These are phyloP conservation scores for Pseudomyrmex cubaensis DNA, from an alignment of 1,140 invertebrate genomes.

Conservation along the genomic window DNA sequence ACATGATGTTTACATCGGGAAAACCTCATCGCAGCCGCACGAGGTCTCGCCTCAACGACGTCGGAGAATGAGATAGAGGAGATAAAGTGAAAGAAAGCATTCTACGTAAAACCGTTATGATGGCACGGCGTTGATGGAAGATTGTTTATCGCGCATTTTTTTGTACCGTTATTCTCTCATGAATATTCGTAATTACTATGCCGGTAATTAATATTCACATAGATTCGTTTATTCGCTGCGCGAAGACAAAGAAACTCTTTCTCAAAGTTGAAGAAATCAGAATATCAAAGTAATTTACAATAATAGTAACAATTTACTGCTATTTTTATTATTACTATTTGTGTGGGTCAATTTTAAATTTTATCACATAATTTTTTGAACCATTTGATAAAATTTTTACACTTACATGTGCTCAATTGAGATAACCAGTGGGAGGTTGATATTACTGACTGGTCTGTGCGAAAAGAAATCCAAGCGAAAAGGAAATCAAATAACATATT, in stretches of 20 bases:
- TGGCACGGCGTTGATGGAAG: constrained; percentile 26
- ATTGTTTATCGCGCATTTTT: constrained; percentile 34
- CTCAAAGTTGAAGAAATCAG: constrained; percentile 1
- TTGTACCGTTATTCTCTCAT: constrained; percentile 33
- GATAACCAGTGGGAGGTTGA: background rate
- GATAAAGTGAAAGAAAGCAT: constrained; percentile 42
- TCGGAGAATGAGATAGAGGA: constrained; percentile 18
- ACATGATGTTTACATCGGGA: constrained; percentile 12
- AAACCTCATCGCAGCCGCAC: background rate
- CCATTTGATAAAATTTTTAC: too few species aligned
- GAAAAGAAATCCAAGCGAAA: constrained; percentile 65
- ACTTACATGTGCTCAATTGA: too few species aligned
- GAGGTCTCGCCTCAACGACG: constrained; percentile 14
- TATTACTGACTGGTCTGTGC: constrained; percentile 59
- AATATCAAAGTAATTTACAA: constrained; percentile 1
- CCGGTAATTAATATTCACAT: background rate
- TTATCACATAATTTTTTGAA: too few species aligned
- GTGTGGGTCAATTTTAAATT: background rate
- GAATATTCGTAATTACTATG: constrained; percentile 41
- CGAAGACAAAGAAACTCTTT: background rate
- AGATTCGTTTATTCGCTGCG: background rate
- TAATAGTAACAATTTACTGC: background rate
- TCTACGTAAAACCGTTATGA: constrained; percentile 44
- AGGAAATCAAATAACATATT: constrained; percentile 68
- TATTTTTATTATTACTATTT: constrained; percentile 9